Percentiles rank a stretch among this genome's conserved stretches.
Conservation (phyloP, 2,888 invertebrate genomes). For the Tetramorium bicarinatum region DNA sequence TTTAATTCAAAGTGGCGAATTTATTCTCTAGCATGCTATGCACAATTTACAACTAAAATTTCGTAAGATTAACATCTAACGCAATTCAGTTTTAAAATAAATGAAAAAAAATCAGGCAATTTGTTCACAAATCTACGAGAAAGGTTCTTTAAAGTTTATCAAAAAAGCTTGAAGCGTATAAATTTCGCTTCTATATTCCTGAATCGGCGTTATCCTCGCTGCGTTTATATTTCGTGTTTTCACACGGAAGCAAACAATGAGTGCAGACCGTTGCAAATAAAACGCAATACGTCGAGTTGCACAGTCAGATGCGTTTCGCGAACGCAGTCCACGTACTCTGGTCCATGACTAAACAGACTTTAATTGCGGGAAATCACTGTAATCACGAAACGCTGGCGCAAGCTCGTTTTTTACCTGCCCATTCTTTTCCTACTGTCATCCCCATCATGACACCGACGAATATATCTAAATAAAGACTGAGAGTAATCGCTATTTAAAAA, state of each 20-base stretch:
- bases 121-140: background rate
- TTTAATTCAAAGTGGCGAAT: background rate
- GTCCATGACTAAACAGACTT: slow-evolving; percentile 75
- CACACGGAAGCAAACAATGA: slow-evolving; percentile 8
- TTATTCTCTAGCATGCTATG: background rate
- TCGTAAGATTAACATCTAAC: too few relatives aligned
- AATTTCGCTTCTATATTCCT: background rate
- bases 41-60: background rate
- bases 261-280: slow-evolving; percentile 31
- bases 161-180: background rate
- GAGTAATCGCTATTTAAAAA: background rate
- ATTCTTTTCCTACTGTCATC: background rate
- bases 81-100: background rate
- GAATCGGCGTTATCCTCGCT: background rate
- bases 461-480: background rate
- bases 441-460: background rate
- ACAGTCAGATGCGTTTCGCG: slow-evolving; percentile 57
- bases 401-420: slow-evolving; percentile 41
- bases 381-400: slow-evolving; percentile 72
- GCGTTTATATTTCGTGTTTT: slow-evolving; percentile 5
- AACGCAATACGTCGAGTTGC: slow-evolving; percentile 13
- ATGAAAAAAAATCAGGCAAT: background rate
- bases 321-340: slow-evolving; percentile 67
- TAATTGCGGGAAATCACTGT: slow-evolving; percentile 79
- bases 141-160: background rate